These are phyloP conservation scores for Oncorhynchus masou DNA, from an alignment of 2,113 vertebrate genomes.

Conservation along the genomic window DNA sequence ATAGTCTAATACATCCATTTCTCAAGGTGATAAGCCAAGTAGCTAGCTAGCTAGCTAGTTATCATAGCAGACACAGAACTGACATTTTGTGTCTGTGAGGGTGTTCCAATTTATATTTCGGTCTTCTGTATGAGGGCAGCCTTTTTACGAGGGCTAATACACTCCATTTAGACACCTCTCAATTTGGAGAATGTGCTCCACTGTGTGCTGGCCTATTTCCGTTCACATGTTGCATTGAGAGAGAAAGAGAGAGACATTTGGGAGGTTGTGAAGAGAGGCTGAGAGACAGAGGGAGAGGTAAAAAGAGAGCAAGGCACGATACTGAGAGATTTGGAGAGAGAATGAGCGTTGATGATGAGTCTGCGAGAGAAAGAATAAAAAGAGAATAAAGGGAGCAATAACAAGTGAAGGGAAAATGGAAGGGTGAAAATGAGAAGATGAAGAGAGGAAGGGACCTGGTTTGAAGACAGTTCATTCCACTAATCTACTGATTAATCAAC, in stretches of 20 bases:
- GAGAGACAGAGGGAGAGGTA: conserved; percentile 26
- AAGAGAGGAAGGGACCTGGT: too few relatives aligned
- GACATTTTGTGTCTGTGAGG: too few relatives aligned
- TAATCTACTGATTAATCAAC: too few relatives aligned
- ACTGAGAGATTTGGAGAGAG: neutral
- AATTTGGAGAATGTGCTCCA: conserved; percentile 56
- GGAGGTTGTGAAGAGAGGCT: neutral
- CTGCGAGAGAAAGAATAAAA: conserved; percentile 10
- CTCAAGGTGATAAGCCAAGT: too few relatives aligned
- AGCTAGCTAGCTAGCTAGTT: too few relatives aligned
- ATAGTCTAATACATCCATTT: too few relatives aligned
- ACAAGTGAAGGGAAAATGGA: neutral
- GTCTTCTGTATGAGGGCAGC: conserved; percentile 27
- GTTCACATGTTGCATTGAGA: conserved; percentile 10
- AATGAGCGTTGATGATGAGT: conserved; percentile 26
- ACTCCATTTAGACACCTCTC: conserved; percentile 64
- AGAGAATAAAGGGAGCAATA: neutral
- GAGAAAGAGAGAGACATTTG: conserved; percentile 8
- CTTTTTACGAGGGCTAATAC: conserved; percentile 31
- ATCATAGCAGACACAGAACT: too few relatives aligned
- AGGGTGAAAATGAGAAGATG: too few relatives aligned
- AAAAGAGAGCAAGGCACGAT: neutral
- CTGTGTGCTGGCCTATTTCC: conserved; percentile 66
- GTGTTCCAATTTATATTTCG: too few relatives aligned
- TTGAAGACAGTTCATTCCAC: too few relatives aligned